These are phyloP conservation scores for Masticophis lateralis DNA, from an alignment of 2,797 vertebrate species.

Conservation along the genomic window DNA sequence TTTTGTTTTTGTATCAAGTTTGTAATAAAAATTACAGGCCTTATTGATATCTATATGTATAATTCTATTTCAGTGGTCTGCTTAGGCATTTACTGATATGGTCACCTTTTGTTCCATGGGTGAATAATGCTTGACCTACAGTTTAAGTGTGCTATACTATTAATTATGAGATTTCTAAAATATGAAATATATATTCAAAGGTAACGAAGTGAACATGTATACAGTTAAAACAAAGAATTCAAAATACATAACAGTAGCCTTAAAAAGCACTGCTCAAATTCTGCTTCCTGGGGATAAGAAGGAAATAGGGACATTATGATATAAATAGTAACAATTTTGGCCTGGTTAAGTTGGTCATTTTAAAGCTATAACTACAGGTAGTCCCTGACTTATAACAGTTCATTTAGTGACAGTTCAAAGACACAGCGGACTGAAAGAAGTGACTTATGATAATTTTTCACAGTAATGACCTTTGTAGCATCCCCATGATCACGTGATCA, in stretches of 20 bases:
- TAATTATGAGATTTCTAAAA: not conserved
- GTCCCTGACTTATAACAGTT: too few relatives aligned
- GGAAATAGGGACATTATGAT: not conserved
- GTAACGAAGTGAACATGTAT: not conserved
- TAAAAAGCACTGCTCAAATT: not conserved
- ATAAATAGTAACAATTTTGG: not conserved
- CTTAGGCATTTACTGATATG: not conserved
- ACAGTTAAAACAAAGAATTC: not conserved
- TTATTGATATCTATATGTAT: not conserved
- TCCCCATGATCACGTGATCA: too few relatives aligned
- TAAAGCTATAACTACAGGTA: not conserved
- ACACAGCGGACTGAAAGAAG: too few relatives aligned
- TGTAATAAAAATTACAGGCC: not conserved
- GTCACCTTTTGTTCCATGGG: not conserved
- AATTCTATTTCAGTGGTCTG: not conserved
- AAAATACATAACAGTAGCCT: not conserved
- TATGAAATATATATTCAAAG: not conserved
- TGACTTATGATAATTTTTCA: too few relatives aligned
- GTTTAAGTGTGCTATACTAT: not conserved
- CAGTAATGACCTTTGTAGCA: too few relatives aligned
- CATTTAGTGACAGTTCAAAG: too few relatives aligned
- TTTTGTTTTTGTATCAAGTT: not conserved
- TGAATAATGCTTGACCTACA: not conserved
- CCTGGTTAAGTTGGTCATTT: not conserved
- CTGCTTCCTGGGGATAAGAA: not conserved